Conservation (phyloP, 1,140 invertebrate species). For the Daktulosphaira vitifoliae region DNA sequence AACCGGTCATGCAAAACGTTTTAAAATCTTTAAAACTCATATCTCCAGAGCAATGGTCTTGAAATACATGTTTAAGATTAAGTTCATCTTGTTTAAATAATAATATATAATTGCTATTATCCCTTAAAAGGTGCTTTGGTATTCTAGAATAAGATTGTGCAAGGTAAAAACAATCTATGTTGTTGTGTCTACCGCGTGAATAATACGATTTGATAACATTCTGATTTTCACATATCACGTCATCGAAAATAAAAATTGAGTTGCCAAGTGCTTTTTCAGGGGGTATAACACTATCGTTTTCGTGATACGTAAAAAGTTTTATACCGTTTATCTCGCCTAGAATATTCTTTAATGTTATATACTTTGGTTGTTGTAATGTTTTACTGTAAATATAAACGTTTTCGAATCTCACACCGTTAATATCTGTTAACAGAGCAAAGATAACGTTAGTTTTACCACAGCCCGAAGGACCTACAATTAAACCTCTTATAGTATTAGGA, state of each 20-base stretch:
- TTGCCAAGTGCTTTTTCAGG: conserved; percentile 37
- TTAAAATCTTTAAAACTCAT: conserved; percentile 39
- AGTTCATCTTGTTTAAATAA: conserved; percentile 44
- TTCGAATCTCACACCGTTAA: conserved; percentile 42
- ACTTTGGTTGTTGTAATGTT: conserved; percentile 42
- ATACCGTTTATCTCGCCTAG: conserved; percentile 38
- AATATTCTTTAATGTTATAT: conserved; percentile 39
- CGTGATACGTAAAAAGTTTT: conserved; percentile 12
- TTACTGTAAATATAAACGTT: conserved; percentile 44
- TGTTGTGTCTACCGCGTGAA: conserved; percentile 42
- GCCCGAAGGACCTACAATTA: conserved; percentile 39
- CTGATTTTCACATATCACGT: too few species aligned
- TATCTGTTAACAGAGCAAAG: too few species aligned
- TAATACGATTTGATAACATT: too few species aligned
- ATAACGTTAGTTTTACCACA: too few species aligned
- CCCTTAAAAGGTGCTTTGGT: conserved; percentile 43
- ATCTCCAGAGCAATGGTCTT: conserved; percentile 43
- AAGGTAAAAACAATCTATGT: conserved; percentile 44
- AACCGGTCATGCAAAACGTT: too few species aligned
- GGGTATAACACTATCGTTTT: conserved; percentile 28
- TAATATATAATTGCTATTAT: conserved; percentile 44
- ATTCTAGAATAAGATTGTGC: conserved; percentile 42
- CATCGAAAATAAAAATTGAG: conserved; percentile 44
- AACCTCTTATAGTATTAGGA: conserved; percentile 38
- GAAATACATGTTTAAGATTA: too few species aligned